These are phyloP conservation scores for Lucinisca nassula DNA, from an alignment of 2,888 invertebrate genomes.

Conservation along the genomic window DNA sequence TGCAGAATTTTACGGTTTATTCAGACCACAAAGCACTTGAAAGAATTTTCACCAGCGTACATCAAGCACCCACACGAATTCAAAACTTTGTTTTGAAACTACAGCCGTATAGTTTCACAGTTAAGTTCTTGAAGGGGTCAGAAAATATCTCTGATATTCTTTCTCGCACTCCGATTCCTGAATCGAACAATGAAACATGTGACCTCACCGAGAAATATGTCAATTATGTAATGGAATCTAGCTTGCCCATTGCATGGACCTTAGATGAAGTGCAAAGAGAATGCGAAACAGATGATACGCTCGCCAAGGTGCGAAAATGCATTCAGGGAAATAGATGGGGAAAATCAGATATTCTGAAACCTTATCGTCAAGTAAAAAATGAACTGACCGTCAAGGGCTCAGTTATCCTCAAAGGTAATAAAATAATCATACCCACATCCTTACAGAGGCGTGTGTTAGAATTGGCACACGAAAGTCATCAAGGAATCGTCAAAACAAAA, in stretches of 20 bases:
- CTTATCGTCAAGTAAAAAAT: slow-evolving; percentile 16
- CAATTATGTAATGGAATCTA: slow-evolving; percentile 8
- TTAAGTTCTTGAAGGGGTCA: background rate
- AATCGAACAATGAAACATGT: too few species aligned
- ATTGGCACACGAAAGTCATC: slow-evolving; percentile 49
- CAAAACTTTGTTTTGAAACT: slow-evolving; percentile 23
- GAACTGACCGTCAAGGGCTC: slow-evolving; percentile 22
- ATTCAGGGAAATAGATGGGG: slow-evolving; percentile 15
- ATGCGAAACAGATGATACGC: slow-evolving; percentile 3
- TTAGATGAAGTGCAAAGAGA: slow-evolving; percentile 11
- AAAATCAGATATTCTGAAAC: slow-evolving; percentile 2
- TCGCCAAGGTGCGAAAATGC: background rate
- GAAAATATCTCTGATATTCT: slow-evolving; percentile 23
- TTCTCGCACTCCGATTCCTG: background rate
- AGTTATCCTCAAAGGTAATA: slow-evolving; percentile 22
- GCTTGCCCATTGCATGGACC: slow-evolving; percentile 6
- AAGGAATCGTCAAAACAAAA: slow-evolving; percentile 55
- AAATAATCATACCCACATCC: slow-evolving; percentile 30
- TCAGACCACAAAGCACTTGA: slow-evolving; percentile 8
- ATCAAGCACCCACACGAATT: slow-evolving; percentile 10
- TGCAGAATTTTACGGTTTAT: background rate
- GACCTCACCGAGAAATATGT: slow-evolving; percentile 18
- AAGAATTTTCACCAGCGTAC: background rate
- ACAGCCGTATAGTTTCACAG: slow-evolving; percentile 19
- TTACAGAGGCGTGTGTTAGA: slow-evolving; percentile 15